A percentile compares a stretch with the other conserved stretches of the same genome.
Evolutionary conservation across 2,113 vertebrate genomes (phyloP).

Genomic region (Ailuropoda melanoleuca): DNA sequence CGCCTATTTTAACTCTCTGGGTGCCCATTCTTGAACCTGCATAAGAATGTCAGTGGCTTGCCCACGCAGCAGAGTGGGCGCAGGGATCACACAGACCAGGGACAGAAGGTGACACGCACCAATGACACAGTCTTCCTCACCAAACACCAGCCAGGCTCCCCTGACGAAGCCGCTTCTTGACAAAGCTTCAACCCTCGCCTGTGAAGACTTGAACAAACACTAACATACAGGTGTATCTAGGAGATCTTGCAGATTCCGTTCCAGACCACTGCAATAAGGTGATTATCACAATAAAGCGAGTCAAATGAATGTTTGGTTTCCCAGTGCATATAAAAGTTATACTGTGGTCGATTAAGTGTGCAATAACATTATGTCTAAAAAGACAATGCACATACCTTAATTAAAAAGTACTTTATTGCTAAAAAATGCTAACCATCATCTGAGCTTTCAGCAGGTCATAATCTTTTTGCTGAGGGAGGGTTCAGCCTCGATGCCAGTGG

Average conservation of each 20-base stretch:
- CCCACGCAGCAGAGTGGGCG: background rate
- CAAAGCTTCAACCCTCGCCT: background rate
- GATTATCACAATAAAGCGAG: background rate
- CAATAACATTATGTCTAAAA: background rate
- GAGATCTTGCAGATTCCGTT: background rate
- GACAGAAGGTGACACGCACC: accelerated
- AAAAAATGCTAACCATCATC: background rate
- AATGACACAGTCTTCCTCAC: background rate
- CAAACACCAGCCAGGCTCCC: background rate
- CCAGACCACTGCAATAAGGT: background rate
- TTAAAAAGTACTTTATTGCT: background rate
- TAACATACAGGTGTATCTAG: background rate
- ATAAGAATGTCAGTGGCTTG: background rate
- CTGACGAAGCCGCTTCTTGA: background rate
- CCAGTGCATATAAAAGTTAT: background rate
- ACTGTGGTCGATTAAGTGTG: background rate
- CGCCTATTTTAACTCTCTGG: background rate
- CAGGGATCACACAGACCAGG: accelerated
- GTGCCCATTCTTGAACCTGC: background rate
- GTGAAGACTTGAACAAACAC: background rate
- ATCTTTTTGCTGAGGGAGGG: background rate
- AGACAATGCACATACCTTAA: background rate
- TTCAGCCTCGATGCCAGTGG: background rate
- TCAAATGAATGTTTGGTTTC: background rate
- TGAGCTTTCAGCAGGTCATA: background rate